Conservation (phyloP, 2,797 vertebrate genomes). For the Danio albolineatus region DNA sequence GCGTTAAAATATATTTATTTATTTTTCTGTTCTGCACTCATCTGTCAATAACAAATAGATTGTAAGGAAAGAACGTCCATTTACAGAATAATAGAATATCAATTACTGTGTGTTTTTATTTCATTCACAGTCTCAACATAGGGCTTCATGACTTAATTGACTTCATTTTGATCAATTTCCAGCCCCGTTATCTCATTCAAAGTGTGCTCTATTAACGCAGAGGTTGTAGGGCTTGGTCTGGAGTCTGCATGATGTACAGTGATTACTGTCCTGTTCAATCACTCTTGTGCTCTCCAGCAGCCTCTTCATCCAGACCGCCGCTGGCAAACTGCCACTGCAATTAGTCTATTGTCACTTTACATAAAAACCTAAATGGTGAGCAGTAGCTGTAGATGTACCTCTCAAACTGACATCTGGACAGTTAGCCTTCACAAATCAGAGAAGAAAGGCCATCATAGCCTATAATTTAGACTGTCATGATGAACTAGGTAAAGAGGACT, state of each 20-base stretch:
- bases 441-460: neutral
- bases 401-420: slow-evolving; percentile 27
- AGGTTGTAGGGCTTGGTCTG: slow-evolving; percentile 4
- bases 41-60: neutral
- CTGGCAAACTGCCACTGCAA: slow-evolving; percentile 30
- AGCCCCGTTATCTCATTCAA: neutral
- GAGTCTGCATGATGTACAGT: slow-evolving; percentile 19
- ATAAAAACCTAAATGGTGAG: slow-evolving; percentile 47
- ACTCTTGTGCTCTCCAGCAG: slow-evolving; percentile 23
- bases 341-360: slow-evolving; percentile 43
- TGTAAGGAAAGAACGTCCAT: neutral
- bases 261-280: slow-evolving; percentile 34
- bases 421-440: slow-evolving; percentile 11
- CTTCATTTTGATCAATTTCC: neutral
- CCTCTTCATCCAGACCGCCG: slow-evolving; percentile 27
- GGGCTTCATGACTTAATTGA: neutral
- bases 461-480: neutral
- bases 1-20: too few relatives aligned
- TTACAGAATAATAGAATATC: neutral
- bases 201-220: neutral
- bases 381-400: neutral
- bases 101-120: neutral
- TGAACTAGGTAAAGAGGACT: neutral
- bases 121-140: neutral
- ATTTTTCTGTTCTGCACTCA: too few relatives aligned